A percentile compares a stretch with the other conserved stretches of the same genome.
Evolutionary conservation across 2,888 invertebrate genomes (phyloP).

Genomic region (Ophioninae sp.): DNA sequence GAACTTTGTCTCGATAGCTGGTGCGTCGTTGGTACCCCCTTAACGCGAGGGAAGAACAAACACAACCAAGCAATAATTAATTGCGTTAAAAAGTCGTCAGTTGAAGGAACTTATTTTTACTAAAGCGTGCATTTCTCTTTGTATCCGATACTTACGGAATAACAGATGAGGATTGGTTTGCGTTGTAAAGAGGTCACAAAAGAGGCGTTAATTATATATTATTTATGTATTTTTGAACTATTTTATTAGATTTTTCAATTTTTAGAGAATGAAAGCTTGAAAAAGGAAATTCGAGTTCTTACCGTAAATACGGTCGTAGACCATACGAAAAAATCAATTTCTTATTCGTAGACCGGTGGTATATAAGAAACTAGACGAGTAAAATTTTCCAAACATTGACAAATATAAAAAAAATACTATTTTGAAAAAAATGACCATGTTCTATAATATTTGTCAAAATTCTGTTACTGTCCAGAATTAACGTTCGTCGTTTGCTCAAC

Average conservation of each 20-base stretch:
- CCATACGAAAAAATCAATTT: background rate
- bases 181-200: constrained; percentile 27
- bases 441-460: too few relatives aligned
- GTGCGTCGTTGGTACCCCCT: constrained; percentile 76
- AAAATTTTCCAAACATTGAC: too few relatives aligned
- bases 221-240: constrained; percentile 9
- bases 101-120: background rate
- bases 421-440: too few relatives aligned
- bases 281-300: background rate
- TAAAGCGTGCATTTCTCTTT: background rate
- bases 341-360: too few relatives aligned
- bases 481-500: background rate
- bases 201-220: background rate
- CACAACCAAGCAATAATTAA: background rate
- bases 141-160: constrained; percentile 48
- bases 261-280: background rate
- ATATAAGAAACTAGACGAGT: too few relatives aligned
- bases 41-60: background rate
- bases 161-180: constrained; percentile 38
- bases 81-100: background rate
- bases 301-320: background rate
- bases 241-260: background rate
- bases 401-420: too few relatives aligned
- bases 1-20: constrained; percentile 82
- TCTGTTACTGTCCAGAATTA: background rate